Base-by-base conservation (phyloP, 2,797 vertebrate species). In the Onychomys arenicola region DNA sequence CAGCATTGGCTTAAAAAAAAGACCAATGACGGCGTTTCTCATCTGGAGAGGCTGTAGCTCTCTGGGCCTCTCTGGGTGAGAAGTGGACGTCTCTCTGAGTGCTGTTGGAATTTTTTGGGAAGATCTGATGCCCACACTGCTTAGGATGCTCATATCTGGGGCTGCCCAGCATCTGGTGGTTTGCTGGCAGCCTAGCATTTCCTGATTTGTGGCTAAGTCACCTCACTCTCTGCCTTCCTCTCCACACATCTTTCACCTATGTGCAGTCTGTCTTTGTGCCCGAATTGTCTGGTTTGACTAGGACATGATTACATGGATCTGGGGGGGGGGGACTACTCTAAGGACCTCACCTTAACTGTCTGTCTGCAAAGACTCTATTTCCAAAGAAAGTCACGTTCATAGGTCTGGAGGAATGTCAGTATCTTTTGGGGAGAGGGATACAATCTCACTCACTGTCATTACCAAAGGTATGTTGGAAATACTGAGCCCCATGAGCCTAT, bases 51-150 rank as follows among this genome's bases (percentile, higher is more conserved):
- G 14, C 19, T 32, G 23, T 75, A 55, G 61, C 23, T 85, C 25
- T 75, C n/a, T 85, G 83, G 82, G 17, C 29, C 32, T 85, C 40
- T 85, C 40, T 89, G 87, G 57, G n/a, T 77, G 21, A 77, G 32
- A 49, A 34, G 2, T 25, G 55, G 19, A 49, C 40, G 27, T 43
- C 19, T 43, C 17, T 34, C 57, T 77, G 19, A 6, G 10, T 25
- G 16, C 37, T 12, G 4, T 19, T 81, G 5, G 19, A 6, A 25
- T 57, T 43, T 16, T 6, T 6, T 13, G 40, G 46, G 43, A 52
- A 37, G 65, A 57, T 0, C 17, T 34, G 0, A 3, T 6, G 10
- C 14, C 1, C 2, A 6, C 6, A 43, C 27, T 9, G 5, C 6
- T 71, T 55, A 29, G 40, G 55, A 12, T 63, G 25, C 59, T 55